These are phyloP conservation scores for Microplitis demolitor DNA, from an alignment of 1,140 invertebrate species.

Conservation along the genomic window DNA sequence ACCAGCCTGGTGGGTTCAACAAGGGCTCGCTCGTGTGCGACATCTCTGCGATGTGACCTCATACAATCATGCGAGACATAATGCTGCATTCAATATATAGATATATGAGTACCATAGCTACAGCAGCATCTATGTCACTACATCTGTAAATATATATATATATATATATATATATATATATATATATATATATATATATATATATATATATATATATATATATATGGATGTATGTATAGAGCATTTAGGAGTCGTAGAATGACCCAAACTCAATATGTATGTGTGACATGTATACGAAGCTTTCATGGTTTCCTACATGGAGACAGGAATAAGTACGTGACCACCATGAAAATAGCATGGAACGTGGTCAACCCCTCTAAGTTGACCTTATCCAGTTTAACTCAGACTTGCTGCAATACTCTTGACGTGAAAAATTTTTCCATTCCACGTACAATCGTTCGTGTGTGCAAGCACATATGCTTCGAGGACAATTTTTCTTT, in stretches of 20 bases:
- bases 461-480: conserved; percentile 1
- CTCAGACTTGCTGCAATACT: conserved; percentile 26
- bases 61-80: conserved; percentile 2
- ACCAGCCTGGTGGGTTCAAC: conserved; percentile 41
- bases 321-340: conserved; percentile 38
- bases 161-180: neutral
- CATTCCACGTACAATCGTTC: conserved; percentile 14
- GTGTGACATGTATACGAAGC: conserved; percentile 23
- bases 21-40: conserved; percentile 11
- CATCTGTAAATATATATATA: neutral
- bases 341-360: conserved; percentile 36
- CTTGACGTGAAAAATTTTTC: conserved; percentile 38
- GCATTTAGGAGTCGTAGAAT: neutral
- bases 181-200: neutral
- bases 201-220: neutral
- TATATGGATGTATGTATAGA: neutral
- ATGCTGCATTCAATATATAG: neutral
- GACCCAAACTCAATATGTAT: conserved; percentile 3
- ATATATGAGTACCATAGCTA: neutral
- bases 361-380: conserved; percentile 28
- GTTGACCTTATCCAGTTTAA: conserved; percentile 31
- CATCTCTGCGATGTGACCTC: neutral
- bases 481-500: neutral
- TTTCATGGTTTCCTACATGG: conserved; percentile 23
- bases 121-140: neutral